Base-by-base conservation (phyloP, 2,888 invertebrate species). In the Drosophila subsilvestris region DNA sequence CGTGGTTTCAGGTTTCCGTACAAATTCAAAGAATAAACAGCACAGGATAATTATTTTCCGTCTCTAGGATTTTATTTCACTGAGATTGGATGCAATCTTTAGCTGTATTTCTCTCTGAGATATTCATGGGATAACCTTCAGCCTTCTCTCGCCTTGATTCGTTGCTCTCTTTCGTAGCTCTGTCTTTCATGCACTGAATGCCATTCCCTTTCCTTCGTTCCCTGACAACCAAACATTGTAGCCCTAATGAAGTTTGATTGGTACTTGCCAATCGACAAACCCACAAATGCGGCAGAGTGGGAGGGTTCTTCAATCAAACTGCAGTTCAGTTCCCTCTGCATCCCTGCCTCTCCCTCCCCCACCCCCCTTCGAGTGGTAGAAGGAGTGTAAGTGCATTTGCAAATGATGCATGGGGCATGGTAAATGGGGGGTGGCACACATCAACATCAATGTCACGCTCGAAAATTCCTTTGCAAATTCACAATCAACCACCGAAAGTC, bases 401-500 rank as follows among this genome's bases (percentile, higher is more conserved):
- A 63, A 70, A 58, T 71, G 75, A 65, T 66, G 71, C 75, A 65
- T 71, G 50, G 47, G 56, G 29, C 10, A 27, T 10, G 10, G 10
- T 1, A 10, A 3, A 10, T 29, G 29, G 29, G 32, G 37, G 37
- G 7, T 49, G 32, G 43, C 49, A 43, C 22, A 48, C 68, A 68
- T 71, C 71, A 71, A 67, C 85, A 74, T 75, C 77, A 75, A 72
- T 75, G 69, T 63, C 72, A 66, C 51, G 65, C 43, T 58, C 27
- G 37, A 54, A 65, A 66, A 55, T 66, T 65, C 67, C 55, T 56
- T 29, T 22, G 50, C 54, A 29, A 29, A 37, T 37, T 43, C 57
- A 29, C 25, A 37, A 50, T 44, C 73, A 55, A 51, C 56, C 51
- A 14, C 6, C 7, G 37, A 7, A n/a, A 25, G 27, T 27, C 9